Conservation (phyloP, 2,888 invertebrate genomes). For the Melanophora roralis region DNA sequence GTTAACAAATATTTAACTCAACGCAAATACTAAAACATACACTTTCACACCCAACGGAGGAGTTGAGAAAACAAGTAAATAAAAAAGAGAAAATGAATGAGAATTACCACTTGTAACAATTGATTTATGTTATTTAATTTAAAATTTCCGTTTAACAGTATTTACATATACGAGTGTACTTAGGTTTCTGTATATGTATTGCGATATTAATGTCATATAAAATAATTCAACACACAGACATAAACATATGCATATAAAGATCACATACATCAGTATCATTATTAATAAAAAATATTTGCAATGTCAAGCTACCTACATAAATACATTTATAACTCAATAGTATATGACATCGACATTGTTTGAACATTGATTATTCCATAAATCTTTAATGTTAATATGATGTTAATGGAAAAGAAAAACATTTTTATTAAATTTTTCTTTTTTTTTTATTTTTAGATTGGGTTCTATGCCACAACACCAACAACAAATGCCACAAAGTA, state of each 20-base stretch:
- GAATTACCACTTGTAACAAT: slow-evolving; percentile 65
- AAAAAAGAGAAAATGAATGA: background rate
- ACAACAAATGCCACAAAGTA: slow-evolving; percentile 78
- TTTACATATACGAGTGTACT: slow-evolving; percentile 35
- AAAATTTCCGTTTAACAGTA: slow-evolving; percentile 76
- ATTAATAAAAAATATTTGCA: slow-evolving; percentile 60
- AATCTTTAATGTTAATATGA: slow-evolving; percentile 34
- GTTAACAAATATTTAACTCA: slow-evolving; percentile 40
- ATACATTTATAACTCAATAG: slow-evolving; percentile 64
- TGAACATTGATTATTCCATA: slow-evolving; percentile 48
- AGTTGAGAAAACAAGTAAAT: background rate
- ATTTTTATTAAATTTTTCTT: slow-evolving; percentile 48
- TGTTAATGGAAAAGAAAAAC: slow-evolving; percentile 24
- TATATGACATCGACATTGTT: slow-evolving; percentile 63
- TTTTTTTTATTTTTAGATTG: slow-evolving; percentile 69
- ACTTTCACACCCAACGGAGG: background rate
- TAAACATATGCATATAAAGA: background rate
- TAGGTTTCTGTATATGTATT: background rate
- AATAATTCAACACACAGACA: slow-evolving; percentile 14
- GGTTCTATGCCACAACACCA: slow-evolving; percentile 75
- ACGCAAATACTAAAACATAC: background rate
- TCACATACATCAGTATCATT: slow-evolving; percentile 58
- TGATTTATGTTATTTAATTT: slow-evolving; percentile 78
- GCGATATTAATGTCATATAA: background rate
- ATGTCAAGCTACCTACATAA: slow-evolving; percentile 64